phyloP scores from a whole-genome alignment of 2,888 invertebrate genomes.

The Hyppa rectilinea region DNA sequence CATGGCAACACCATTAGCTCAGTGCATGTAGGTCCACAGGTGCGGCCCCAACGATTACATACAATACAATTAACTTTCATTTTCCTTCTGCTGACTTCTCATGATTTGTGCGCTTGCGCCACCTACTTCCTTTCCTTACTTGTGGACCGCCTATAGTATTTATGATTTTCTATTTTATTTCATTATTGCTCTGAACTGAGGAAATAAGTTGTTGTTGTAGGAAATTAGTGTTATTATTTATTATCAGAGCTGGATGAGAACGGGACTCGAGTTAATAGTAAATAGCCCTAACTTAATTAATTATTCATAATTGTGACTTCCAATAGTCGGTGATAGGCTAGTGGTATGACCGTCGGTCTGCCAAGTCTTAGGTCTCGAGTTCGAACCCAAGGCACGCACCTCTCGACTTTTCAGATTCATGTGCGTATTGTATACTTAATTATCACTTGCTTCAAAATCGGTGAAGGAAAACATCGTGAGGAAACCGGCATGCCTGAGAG shows the following conservation, averaged over 20 bases:
- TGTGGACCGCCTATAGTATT: not conserved
- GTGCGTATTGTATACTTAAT: too few relatives aligned
- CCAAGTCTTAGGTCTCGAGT: too few relatives aligned
- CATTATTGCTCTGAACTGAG: slow-evolving; percentile 17
- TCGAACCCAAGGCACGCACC: too few relatives aligned
- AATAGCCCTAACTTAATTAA: slow-evolving; percentile 8
- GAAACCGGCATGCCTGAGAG: too few relatives aligned
- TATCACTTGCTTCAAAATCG: too few relatives aligned
- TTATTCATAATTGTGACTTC: slow-evolving; percentile 16
- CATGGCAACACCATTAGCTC: not conserved
- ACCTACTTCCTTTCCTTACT: slow-evolving; percentile 18
- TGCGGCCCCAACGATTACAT: slow-evolving; percentile 17
- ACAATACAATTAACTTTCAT: slow-evolving; percentile 46
- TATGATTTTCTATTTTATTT: slow-evolving; percentile 33
- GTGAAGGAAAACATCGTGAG: too few relatives aligned
- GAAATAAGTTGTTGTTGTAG: slow-evolving; percentile 18
- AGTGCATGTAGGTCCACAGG: not conserved
- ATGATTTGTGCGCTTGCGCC: slow-evolving; percentile 15
- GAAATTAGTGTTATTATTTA: slow-evolving; percentile 19
- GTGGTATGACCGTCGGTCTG: too few relatives aligned
- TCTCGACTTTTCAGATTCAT: too few relatives aligned
- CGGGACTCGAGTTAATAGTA: not conserved
- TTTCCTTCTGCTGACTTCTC: slow-evolving; percentile 19
- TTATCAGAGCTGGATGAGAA: not conserved
- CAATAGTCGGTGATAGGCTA: too few relatives aligned